These are phyloP conservation scores for Pomacea maculata DNA, from an alignment of 1,140 invertebrate genomes.

Conservation along the genomic window DNA sequence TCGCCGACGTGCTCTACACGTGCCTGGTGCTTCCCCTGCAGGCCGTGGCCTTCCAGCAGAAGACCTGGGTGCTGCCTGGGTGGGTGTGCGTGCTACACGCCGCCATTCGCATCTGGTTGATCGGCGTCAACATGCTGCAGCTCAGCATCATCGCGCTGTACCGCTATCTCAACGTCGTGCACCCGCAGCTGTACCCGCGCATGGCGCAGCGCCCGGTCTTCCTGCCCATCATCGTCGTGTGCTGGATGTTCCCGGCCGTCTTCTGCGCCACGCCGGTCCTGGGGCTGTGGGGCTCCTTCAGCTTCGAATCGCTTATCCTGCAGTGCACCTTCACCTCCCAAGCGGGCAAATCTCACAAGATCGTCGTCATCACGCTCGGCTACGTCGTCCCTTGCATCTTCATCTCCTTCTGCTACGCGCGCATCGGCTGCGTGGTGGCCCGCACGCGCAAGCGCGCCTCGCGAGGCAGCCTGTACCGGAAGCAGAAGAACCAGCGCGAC, in stretches of 20 bases:
- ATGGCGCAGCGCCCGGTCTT: constrained; percentile 39
- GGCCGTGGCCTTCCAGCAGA: constrained; percentile 46
- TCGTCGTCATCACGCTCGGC: constrained; percentile 47
- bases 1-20: constrained; percentile 53
- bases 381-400: constrained; percentile 55
- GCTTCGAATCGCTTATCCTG: constrained; percentile 47
- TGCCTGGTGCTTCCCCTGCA: constrained; percentile 49
- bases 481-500: constrained; percentile 32
- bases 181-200: constrained; percentile 44
- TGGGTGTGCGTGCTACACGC: constrained; percentile 44
- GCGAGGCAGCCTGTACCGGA: constrained; percentile 37
- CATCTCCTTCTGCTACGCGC: constrained; percentile 53
- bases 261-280: constrained; percentile 48
- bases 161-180: constrained; percentile 52
- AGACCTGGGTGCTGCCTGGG: constrained; percentile 28
- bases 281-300: constrained; percentile 48
- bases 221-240: constrained; percentile 36
- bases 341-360: constrained; percentile 49
- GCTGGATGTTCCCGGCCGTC: constrained; percentile 48
- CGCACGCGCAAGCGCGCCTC: constrained; percentile 41
- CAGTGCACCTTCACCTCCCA: constrained; percentile 51
- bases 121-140: constrained; percentile 53
- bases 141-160: constrained; percentile 55
- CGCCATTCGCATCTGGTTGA: constrained; percentile 49
- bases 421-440: constrained; percentile 52